Evolutionary conservation across 1,140 invertebrate genomes (phyloP).

Genomic region (Nephila pilipes): DNA sequence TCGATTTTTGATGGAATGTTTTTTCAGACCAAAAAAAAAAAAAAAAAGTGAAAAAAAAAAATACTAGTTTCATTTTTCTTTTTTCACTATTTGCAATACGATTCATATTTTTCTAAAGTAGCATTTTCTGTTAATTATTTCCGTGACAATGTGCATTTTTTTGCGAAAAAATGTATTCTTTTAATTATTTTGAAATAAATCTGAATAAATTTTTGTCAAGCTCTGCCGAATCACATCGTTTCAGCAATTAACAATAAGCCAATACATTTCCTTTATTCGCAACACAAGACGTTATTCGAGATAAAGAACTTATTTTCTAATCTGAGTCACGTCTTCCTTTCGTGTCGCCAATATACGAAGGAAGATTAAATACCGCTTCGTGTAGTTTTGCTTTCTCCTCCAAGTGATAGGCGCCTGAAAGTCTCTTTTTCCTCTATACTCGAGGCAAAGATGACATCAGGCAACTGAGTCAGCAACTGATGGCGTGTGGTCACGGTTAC

Average conservation of each 20-base stretch:
- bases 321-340: conserved; percentile 21
- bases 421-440: conserved; percentile 7
- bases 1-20: too few relatives aligned
- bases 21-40: too few relatives aligned
- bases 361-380: conserved; percentile 17
- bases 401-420: conserved; percentile 25
- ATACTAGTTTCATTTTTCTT: too few relatives aligned
- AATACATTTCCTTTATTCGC: background rate
- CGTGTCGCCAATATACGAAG: background rate
- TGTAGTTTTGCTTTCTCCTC: conserved; percentile 19
- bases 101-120: too few relatives aligned
- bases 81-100: too few relatives aligned
- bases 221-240: too few relatives aligned
- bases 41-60: too few relatives aligned
- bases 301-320: background rate
- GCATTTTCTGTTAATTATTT: too few relatives aligned
- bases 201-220: too few relatives aligned
- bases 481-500: conserved; percentile 30
- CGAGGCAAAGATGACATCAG: conserved; percentile 16
- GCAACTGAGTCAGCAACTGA: conserved; percentile 42
- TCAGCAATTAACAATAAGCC: background rate
- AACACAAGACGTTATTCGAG: background rate
- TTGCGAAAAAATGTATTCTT: too few relatives aligned
- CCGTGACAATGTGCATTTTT: too few relatives aligned
- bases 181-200: too few relatives aligned